Percentiles rank a stretch among this genome's conserved stretches.
phyloP scores from a whole-genome alignment of 2,888 invertebrate genomes.

The Aproaerema taeniolella region DNA sequence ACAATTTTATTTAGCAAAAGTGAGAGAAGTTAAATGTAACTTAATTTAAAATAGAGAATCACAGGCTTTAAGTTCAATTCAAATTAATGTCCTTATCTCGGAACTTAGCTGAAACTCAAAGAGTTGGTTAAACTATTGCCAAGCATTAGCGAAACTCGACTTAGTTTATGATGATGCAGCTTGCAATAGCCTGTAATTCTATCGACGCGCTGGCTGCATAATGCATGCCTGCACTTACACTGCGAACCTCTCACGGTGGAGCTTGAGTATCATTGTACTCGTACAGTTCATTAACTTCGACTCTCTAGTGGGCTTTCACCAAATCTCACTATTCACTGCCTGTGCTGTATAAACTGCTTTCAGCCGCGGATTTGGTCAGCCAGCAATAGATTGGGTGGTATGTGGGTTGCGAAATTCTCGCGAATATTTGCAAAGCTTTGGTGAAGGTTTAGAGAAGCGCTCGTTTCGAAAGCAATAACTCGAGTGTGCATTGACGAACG shows the following conservation, averaged over 20 bases:
- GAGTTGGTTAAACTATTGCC: constrained; percentile 37
- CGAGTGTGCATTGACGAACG: constrained; percentile 65
- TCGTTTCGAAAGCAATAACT: constrained; percentile 60
- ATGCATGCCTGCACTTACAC: constrained; percentile 61
- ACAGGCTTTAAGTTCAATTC: too few relatives aligned
- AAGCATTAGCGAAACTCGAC: constrained; percentile 43
- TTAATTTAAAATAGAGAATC: too few relatives aligned
- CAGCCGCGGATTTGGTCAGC: too few relatives aligned
- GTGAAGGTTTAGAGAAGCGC: constrained; percentile 39
- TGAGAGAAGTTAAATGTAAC: too few relatives aligned
- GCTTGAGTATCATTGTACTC: constrained; percentile 31
- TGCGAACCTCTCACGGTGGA: constrained; percentile 38
- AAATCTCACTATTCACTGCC: constrained; percentile 24
- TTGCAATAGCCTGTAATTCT: constrained; percentile 20
- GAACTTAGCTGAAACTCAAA: constrained; percentile 27
- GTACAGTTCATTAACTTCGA: constrained; percentile 30
- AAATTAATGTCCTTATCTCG: too few relatives aligned
- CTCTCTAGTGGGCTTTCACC: constrained; percentile 13
- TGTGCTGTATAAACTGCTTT: too few relatives aligned
- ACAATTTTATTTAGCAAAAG: too few relatives aligned
- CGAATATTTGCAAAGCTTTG: constrained; percentile 4
- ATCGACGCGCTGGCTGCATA: constrained; percentile 53
- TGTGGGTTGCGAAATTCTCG: neutral
- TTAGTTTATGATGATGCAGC: constrained; percentile 48
- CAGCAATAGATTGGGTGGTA: too few relatives aligned